Conservation (phyloP, 2,113 vertebrate genomes). For the Leiothrix lutea region DNA sequence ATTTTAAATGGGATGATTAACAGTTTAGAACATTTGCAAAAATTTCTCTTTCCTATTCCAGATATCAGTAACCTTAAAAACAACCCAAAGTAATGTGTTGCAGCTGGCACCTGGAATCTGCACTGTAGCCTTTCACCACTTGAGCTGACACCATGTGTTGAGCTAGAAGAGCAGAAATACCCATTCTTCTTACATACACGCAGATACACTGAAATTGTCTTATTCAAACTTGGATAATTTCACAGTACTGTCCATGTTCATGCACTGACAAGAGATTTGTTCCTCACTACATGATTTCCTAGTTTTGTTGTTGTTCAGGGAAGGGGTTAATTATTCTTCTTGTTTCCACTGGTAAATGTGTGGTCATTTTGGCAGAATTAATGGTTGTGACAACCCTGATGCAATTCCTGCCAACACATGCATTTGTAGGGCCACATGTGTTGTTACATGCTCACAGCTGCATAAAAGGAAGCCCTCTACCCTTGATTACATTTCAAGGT, state of each 20-base stretch:
- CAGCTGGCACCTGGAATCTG: background rate
- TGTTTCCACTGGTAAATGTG: background rate
- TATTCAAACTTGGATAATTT: background rate
- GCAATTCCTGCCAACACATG: background rate
- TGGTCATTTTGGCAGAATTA: background rate
- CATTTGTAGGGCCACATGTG: accelerated
- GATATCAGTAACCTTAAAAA: background rate
- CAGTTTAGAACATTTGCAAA: background rate
- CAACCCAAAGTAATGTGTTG: background rate
- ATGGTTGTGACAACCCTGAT: background rate
- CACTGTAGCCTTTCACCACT: background rate
- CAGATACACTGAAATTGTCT: background rate
- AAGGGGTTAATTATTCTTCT: background rate
- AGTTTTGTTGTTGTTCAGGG: background rate
- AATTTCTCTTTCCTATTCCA: background rate
- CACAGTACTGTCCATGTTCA: background rate
- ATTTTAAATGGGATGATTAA: background rate
- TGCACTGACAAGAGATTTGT: background rate
- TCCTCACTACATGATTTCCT: background rate
- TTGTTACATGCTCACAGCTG: background rate
- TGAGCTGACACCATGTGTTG: accelerated
- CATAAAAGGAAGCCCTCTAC: background rate
- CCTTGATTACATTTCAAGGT: background rate
- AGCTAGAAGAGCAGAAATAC: background rate
- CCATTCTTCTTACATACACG: background rate